A percentile compares a stretch with the other conserved stretches of the same genome.
These are phyloP conservation scores for Malacoraja senta DNA, from an alignment of 2,797 vertebrate species.

Conservation along the genomic window DNA sequence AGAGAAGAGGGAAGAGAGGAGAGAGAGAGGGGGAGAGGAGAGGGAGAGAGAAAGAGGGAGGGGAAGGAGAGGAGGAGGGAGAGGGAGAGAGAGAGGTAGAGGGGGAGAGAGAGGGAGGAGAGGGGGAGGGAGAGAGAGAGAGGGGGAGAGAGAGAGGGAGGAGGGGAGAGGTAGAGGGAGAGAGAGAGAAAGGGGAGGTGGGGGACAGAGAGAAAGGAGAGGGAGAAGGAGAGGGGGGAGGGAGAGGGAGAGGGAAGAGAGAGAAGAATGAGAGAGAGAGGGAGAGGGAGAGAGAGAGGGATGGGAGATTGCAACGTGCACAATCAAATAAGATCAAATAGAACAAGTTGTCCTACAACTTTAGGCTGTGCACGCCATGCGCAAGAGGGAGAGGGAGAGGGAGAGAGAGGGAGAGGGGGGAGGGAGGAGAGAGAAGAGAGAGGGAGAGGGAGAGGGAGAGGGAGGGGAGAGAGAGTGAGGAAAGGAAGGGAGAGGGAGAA, in stretches of 20 bases:
- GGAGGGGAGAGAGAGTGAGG: neutral
- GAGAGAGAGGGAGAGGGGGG: neutral
- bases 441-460: neutral
- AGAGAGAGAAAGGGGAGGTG: neutral
- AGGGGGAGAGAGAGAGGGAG: conserved; percentile 39
- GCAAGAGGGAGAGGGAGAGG: neutral
- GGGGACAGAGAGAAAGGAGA: neutral
- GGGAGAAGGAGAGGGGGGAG: conserved; percentile 15
- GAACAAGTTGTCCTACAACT: too few species aligned
- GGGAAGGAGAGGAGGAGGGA: too few species aligned
- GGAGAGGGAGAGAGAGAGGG: conserved; percentile 26
- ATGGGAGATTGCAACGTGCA: neutral
- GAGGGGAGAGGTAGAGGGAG: neutral
- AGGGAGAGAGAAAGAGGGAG: too few species aligned
- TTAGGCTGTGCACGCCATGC: too few species aligned
- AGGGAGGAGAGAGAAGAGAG: neutral
- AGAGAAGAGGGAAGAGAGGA: too few species aligned
- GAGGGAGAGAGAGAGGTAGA: neutral
- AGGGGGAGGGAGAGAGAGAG: neutral
- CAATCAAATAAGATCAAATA: too few species aligned
- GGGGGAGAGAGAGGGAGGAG: neutral
- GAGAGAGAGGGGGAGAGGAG: too few species aligned
- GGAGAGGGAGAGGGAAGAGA: conserved; percentile 37
- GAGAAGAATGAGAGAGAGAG: neutral
- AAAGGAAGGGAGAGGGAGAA: neutral